A percentile compares a stretch with the other conserved stretches of the same genome.
These are phyloP conservation scores for Pithys albifrons DNA, from an alignment of 2,113 vertebrate species.

Conservation along the genomic window DNA sequence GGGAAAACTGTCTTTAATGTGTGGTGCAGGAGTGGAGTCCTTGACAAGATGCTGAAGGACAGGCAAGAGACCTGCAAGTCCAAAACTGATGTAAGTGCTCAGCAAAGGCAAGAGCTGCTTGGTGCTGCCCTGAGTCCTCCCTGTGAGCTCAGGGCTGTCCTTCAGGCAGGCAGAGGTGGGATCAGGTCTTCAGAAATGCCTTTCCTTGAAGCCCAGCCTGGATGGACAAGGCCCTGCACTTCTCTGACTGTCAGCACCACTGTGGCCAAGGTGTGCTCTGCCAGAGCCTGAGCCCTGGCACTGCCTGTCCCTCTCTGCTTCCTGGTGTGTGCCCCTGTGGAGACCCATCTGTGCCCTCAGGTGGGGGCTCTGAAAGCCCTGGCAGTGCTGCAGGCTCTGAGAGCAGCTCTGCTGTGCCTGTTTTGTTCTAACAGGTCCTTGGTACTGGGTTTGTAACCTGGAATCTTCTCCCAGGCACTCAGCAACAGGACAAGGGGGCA, in stretches of 20 bases:
- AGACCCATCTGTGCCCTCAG: not conserved
- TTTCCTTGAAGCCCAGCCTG: not conserved
- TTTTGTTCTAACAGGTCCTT: not conserved
- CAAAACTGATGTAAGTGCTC: conserved; percentile 81
- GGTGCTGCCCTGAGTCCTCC: not conserved
- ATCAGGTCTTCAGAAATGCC: not conserved
- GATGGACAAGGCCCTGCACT: not conserved
- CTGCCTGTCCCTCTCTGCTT: not conserved
- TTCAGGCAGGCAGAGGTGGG: not conserved
- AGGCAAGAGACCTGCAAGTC: conserved; percentile 84
- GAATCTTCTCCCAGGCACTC: not conserved
- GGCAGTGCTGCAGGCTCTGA: not conserved
- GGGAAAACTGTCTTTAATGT: conserved; percentile 89
- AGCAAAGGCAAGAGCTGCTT: not conserved
- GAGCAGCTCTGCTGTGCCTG: not conserved
- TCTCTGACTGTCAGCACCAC: not conserved
- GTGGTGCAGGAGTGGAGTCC: conserved; percentile 87
- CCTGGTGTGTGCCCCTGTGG: not conserved
- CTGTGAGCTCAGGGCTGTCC: not conserved
- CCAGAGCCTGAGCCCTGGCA: not conserved
- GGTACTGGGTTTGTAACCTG: not conserved
- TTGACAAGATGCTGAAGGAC: conserved; percentile 91
- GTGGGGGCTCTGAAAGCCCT: not conserved
- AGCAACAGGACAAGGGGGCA: no score
- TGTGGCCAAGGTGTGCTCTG: not conserved